These are phyloP conservation scores for Crax fasciolata DNA, from an alignment of 2,797 vertebrate species.

Conservation along the genomic window DNA sequence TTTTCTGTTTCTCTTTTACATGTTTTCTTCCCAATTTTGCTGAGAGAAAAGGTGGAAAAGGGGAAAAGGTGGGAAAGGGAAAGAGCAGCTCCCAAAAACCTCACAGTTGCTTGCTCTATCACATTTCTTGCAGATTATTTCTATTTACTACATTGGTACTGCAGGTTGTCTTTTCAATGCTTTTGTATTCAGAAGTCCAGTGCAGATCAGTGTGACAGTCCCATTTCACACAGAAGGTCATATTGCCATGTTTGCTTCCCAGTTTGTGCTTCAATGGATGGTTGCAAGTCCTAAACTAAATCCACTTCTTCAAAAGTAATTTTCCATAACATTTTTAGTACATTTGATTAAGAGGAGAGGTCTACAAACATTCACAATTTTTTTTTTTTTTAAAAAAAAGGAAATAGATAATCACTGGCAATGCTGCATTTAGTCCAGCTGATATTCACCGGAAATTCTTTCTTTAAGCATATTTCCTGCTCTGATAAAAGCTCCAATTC, in stretches of 20 bases:
- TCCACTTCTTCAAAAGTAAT: not conserved
- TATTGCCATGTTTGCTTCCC: not conserved
- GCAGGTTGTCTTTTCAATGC: not conserved
- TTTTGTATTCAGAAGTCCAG: not conserved
- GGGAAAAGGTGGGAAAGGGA: not conserved
- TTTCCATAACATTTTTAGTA: not conserved
- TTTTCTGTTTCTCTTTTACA: not conserved
- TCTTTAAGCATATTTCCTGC: not conserved
- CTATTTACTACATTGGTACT: not conserved
- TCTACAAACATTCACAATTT: not conserved
- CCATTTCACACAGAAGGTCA: not conserved
- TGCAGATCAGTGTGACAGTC: not conserved
- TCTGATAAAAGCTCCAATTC: not conserved
- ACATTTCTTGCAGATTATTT: not conserved
- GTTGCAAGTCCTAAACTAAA: not conserved
- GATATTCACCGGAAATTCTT: not conserved
- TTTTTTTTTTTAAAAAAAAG: too few species aligned
- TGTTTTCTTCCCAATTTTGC: not conserved
- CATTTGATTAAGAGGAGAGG: not conserved
- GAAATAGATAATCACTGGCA: not conserved
- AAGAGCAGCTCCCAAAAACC: not conserved
- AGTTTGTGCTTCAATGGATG: not conserved
- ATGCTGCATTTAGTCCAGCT: not conserved
- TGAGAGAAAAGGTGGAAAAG: not conserved
- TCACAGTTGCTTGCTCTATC: not conserved